Conservation (phyloP, 2,888 invertebrate genomes). For the Euplexia lucipara region DNA sequence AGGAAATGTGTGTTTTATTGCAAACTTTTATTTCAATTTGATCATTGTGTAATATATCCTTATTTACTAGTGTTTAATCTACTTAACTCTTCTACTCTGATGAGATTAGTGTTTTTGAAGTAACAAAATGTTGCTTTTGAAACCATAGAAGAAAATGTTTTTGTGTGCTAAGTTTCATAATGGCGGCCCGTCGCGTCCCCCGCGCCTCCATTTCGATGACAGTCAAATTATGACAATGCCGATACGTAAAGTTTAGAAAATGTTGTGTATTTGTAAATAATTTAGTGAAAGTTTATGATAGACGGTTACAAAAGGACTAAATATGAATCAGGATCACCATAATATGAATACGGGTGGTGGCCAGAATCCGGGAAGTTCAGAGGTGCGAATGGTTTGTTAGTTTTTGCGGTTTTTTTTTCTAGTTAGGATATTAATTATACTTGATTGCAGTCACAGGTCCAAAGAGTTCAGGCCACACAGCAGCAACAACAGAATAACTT, state of each 20-base stretch:
- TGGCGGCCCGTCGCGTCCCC: conserved; percentile 93
- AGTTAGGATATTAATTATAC: conserved; percentile 70
- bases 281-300: conserved; percentile 73
- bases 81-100: conserved; percentile 34
- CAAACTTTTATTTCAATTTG: conserved; percentile 59
- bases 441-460: conserved; percentile 83
- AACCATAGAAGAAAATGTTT: conserved; percentile 83
- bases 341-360: conserved; percentile 92
- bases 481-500: conserved; percentile 84
- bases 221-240: conserved; percentile 91
- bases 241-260: conserved; percentile 86
- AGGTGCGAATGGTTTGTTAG: conserved; percentile 83
- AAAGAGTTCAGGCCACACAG: conserved; percentile 83
- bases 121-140: conserved; percentile 56
- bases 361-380: conserved; percentile 89
- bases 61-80: conserved; percentile 47
- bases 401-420: conserved; percentile 68
- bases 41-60: conserved; percentile 60
- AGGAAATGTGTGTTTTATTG: conserved; percentile 73
- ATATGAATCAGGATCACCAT: conserved; percentile 89
- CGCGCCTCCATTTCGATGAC: conserved; percentile 92
- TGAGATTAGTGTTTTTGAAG: conserved; percentile 45
- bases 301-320: conserved; percentile 75
- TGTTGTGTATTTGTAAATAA: conserved; percentile 85
- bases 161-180: conserved; percentile 91